Evolutionary conservation across 2,797 vertebrate species (phyloP).

Genomic region (Clarias platycephalus): DNA sequence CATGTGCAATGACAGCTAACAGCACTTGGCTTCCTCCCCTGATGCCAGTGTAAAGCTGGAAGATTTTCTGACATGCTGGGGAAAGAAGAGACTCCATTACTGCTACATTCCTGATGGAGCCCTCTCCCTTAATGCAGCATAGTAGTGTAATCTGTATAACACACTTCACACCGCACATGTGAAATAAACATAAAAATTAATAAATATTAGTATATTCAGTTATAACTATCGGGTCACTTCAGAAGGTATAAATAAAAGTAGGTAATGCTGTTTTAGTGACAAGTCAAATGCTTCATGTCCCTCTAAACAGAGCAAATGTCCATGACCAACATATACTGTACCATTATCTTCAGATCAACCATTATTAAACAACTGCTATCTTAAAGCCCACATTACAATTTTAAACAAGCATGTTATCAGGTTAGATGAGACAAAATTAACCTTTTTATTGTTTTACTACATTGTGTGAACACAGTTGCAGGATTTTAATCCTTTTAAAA

Average conservation of each 20-base stretch:
- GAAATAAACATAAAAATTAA: conserved; percentile 61
- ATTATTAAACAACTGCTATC: not conserved
- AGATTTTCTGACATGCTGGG: conserved; percentile 90
- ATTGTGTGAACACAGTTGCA: not conserved
- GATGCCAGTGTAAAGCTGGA: conserved; percentile 91
- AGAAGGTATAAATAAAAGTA: not conserved
- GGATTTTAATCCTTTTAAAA: not conserved
- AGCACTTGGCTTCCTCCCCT: conserved; percentile 92
- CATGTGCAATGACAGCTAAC: conserved; percentile 99
- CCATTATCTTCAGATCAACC: not conserved
- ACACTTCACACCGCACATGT: conserved; percentile 56
- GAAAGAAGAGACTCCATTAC: conserved; percentile 74
- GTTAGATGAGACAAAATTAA: not conserved
- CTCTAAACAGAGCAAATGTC: not conserved
- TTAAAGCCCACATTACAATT: not conserved
- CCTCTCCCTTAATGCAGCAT: conserved; percentile 67
- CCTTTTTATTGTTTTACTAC: not conserved
- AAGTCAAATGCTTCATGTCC: not conserved
- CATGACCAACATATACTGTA: not conserved
- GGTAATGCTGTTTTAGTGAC: not conserved
- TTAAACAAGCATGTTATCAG: not conserved
- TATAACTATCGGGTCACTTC: not conserved
- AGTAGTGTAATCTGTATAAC: conserved; percentile 55
- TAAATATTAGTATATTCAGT: conserved; percentile 49
- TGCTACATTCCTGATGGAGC: conserved; percentile 74